Conservation (phyloP, 2,113 vertebrate species). For the Peromyscus maniculatus region DNA sequence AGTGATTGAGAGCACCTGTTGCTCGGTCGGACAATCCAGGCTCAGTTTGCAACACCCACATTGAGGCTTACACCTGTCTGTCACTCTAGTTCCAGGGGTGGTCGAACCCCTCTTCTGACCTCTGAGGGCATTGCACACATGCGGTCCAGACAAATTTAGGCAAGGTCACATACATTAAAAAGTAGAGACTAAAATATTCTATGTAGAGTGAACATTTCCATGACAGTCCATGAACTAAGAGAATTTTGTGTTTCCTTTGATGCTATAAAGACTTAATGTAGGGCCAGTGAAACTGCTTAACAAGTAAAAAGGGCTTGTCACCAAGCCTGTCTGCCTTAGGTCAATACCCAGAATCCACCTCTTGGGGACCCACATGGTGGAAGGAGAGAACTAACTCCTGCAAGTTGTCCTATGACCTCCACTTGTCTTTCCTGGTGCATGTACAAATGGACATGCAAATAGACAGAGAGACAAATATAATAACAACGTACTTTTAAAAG, state of each 20-base stretch:
- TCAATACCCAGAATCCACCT: not conserved
- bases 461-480: not conserved
- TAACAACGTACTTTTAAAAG: not conserved
- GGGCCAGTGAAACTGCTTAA: too few species aligned
- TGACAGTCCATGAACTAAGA: not conserved
- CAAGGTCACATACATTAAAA: not conserved
- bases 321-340: not conserved
- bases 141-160: not conserved
- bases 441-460: too few species aligned
- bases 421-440: not conserved
- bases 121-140: not conserved
- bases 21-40: not conserved
- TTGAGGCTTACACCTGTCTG: not conserved
- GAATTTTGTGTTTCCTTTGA: slow-evolving; percentile 29
- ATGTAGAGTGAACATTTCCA: slow-evolving; percentile 39
- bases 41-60: not conserved
- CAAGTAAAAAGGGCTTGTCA: not conserved
- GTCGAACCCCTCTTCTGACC: not conserved
- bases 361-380: not conserved
- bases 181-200: slow-evolving; percentile 13
- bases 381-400: not conserved
- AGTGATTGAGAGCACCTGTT: not conserved
- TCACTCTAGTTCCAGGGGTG: not conserved
- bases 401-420: not conserved
- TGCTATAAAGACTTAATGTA: slow-evolving; percentile 34